Conservation (phyloP, 2,113 vertebrate genomes). For the Entelurus aequoreus region DNA sequence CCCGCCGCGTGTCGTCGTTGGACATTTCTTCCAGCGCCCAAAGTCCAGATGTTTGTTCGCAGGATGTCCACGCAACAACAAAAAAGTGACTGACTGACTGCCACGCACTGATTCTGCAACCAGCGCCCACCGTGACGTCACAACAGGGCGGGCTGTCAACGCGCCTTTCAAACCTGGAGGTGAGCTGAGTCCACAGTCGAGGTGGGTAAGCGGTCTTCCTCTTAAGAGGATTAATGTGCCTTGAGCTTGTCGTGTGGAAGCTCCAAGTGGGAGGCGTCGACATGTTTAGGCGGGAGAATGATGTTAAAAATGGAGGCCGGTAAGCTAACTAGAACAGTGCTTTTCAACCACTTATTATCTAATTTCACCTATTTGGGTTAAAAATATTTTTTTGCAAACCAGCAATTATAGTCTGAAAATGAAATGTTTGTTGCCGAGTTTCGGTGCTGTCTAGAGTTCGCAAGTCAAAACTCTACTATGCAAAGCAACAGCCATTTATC, state of each 20-base stretch:
- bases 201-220: not conserved
- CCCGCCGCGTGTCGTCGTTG: too few relatives aligned
- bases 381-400: too few relatives aligned
- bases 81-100: constrained; percentile 39
- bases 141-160: constrained; percentile 33
- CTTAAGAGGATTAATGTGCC: not conserved
- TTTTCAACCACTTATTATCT: too few relatives aligned
- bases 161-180: not conserved
- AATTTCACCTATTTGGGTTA: too few relatives aligned
- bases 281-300: not conserved
- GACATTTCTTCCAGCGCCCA: constrained; percentile 24
- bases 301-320: too few relatives aligned
- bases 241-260: not conserved
- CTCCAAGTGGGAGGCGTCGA: not conserved
- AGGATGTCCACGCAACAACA: constrained; percentile 11
- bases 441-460: too few relatives aligned
- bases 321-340: too few relatives aligned
- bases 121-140: constrained; percentile 55
- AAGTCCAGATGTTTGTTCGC: constrained; percentile 34
- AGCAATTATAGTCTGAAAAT: too few relatives aligned
- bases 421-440: too few relatives aligned
- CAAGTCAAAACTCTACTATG: too few relatives aligned
- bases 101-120: constrained; percentile 61
- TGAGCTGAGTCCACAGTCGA: not conserved
- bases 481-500: too few relatives aligned